phyloP scores from a whole-genome alignment of 1,140 invertebrate genomes.

The Hestina assimilis region DNA sequence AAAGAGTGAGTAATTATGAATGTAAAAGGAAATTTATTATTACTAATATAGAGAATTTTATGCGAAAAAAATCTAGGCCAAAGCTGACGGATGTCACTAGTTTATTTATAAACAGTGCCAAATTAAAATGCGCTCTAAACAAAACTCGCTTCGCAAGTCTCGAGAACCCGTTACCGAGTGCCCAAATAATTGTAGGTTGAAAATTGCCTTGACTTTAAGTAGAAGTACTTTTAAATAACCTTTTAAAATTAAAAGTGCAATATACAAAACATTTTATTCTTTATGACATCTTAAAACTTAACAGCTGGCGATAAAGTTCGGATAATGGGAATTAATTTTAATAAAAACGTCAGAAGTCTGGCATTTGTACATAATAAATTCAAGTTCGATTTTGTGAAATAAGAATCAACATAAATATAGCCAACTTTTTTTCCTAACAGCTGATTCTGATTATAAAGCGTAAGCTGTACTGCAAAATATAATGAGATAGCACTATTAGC shows the following conservation, averaged over 20 bases:
- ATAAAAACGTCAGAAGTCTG: not conserved
- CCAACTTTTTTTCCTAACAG: too few relatives aligned
- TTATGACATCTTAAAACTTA: constrained; percentile 7
- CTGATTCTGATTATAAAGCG: constrained; percentile 3
- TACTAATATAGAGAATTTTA: not conserved
- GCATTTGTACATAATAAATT: not conserved
- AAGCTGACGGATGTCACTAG: not conserved
- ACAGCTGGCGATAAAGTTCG: constrained; percentile 5
- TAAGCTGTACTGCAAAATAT: constrained; percentile 1
- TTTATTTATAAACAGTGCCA: not conserved
- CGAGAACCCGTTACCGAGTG: constrained; percentile 14
- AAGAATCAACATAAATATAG: not conserved
- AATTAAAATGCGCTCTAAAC: not conserved
- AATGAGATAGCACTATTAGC: constrained; percentile 2
- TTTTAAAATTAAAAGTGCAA: constrained; percentile 18
- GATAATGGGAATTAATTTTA: too few relatives aligned
- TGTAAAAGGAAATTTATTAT: too few relatives aligned
- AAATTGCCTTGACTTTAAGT: constrained; percentile 12
- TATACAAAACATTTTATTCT: constrained; percentile 12
- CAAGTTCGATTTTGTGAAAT: not conserved
- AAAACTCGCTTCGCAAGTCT: constrained; percentile 13
- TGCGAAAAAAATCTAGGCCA: not conserved
- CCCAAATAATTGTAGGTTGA: constrained; percentile 19
- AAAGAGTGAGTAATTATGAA: too few relatives aligned
- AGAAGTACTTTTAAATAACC: constrained; percentile 14